These are phyloP conservation scores for Pentamera pediparva DNA, from an alignment of 53 echinoderm and acorn worm genomes.

Conservation along the genomic window DNA sequence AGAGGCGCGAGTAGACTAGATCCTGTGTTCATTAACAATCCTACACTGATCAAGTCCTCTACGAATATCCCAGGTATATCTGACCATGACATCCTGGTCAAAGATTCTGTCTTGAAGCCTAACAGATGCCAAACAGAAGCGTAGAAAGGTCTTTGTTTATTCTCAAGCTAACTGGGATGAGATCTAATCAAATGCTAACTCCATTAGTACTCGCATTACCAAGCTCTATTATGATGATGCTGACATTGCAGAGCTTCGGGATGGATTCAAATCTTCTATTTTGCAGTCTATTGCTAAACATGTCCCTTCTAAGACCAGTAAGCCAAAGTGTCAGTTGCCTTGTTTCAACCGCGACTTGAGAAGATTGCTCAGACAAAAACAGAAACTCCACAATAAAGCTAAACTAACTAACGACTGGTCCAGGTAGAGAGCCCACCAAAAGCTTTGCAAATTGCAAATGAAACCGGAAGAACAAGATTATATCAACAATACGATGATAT, in stretches of 20 bases:
- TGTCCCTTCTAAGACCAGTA: constrained; percentile 3
- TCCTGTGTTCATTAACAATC: not conserved
- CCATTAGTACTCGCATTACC: not conserved
- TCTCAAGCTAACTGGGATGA: constrained; percentile 1
- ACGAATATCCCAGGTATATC: not conserved
- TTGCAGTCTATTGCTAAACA: not conserved
- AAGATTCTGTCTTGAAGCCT: not conserved
- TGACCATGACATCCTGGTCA: constrained; percentile 1
- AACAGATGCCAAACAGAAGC: not conserved
- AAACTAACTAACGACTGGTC: constrained; percentile 14
- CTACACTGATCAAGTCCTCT: constrained; percentile 1
- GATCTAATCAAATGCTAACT: not conserved
- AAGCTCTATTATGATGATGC: not conserved
- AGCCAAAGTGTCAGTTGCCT: not conserved
- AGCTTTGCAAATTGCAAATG: constrained; percentile 1
- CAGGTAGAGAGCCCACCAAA: not conserved
- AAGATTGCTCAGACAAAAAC: constrained; percentile 12
- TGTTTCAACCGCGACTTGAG: constrained; percentile 15
- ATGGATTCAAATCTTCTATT: not conserved
- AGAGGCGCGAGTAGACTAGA: not conserved
- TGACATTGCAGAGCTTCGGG: not conserved
- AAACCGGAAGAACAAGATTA: constrained; percentile 1
- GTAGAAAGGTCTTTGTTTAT: constrained; percentile 4
- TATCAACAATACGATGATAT: too few relatives aligned
- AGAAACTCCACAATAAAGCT: constrained; percentile 4